Base-by-base conservation (phyloP, 2,797 vertebrate genomes). In the Taenioides sp. region DNA sequence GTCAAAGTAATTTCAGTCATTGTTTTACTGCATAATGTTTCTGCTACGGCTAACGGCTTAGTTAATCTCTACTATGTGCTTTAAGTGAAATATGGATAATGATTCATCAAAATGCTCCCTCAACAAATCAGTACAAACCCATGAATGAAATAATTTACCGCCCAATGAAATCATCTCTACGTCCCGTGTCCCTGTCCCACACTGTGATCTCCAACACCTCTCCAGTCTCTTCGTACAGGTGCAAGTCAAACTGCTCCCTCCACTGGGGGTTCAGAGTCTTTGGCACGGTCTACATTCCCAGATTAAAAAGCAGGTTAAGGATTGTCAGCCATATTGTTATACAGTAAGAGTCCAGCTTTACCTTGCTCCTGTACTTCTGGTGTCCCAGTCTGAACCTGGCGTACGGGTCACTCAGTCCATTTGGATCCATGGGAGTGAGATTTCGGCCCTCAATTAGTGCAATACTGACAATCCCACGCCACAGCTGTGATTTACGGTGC, bases 351-450 rank as follows among this genome's bases (percentile, higher is more conserved):
- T 18, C 20, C 16, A 22, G 14, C 0, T 18, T 2, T 80, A 97
- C 97, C 95, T 98, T 98, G 93, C 96, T 98, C 77, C 91, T 95
- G 90, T 97, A 97, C 69, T 98, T 98, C 89, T 97, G 96, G 65
- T 92, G 94, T 0, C 96, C 96, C 71, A 97, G 80, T 0, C 94
- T 91, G 88, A 97, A 97, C 90, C 97, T 98, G 74, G 94, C 96
- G 0, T 97, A 98, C 0, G 96, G 97, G 83, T 97, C 97, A 10
- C 96, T 97, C 54, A 96, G 80, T 0, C 96, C 96, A 11, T 97
- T 97, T 49, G 94, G 83, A 88, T 97, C 96, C 95, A 97, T 97
- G 0, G 96, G 94, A 18, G 92, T 93, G 27, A 97, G 94, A 54
- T 92, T 90, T 2, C 91, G 90, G 0, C 96, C 97, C 75, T 97